Percentiles rank a stretch among this genome's conserved stretches.
These are phyloP conservation scores for Mustelus asterias DNA, from an alignment of 2,113 vertebrate species.

Conservation along the genomic window DNA sequence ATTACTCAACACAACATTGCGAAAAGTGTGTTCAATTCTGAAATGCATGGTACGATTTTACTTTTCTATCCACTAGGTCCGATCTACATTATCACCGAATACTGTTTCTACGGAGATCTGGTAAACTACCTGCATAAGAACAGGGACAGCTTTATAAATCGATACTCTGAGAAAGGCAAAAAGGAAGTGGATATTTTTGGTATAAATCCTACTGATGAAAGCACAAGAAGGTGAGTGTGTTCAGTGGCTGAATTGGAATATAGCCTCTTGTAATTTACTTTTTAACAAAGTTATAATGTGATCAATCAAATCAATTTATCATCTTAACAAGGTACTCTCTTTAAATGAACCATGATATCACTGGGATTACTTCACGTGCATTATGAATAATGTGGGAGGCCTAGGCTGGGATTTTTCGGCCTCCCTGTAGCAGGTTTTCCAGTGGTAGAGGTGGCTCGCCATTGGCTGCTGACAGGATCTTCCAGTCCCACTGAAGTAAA, in stretches of 20 bases:
- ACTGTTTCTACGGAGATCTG: constrained; percentile 94
- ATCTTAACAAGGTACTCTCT: not conserved
- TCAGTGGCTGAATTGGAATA: not conserved
- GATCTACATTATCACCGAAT: constrained; percentile 98
- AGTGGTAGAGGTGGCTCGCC: too few species aligned
- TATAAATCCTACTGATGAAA: constrained; percentile 86
- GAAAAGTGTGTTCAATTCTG: not conserved
- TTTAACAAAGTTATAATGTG: not conserved
- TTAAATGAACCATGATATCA: not conserved
- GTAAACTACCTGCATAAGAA: constrained; percentile 98
- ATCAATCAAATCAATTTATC: constrained; percentile 16
- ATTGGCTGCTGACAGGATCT: too few species aligned
- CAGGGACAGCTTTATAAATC: constrained; percentile 81
- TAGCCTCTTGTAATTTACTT: not conserved
- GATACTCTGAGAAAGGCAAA: constrained; percentile 80
- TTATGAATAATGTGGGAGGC: not conserved
- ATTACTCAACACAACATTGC: not conserved
- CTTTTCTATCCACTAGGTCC: constrained; percentile 65
- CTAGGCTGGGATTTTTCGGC: too few species aligned
- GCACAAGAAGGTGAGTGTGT: constrained; percentile 76
- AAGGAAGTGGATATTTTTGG: constrained; percentile 96
- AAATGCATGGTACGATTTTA: not conserved
- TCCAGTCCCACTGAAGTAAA: too few species aligned
- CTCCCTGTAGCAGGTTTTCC: too few species aligned
- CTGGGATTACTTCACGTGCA: not conserved